Base-by-base conservation (phyloP, 2,888 invertebrate genomes). In the Pardosa pseudoannulata region DNA sequence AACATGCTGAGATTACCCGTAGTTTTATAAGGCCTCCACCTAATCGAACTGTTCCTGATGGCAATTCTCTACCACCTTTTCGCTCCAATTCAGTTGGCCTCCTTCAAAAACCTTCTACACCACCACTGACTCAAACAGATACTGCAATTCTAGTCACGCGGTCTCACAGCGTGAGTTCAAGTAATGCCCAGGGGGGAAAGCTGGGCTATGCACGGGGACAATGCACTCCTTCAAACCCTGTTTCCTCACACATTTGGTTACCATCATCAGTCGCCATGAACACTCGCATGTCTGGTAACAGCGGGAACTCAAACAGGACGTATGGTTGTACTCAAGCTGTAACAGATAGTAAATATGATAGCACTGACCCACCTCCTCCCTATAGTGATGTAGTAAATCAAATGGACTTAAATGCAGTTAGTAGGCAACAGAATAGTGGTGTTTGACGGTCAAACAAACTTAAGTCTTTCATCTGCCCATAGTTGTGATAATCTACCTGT, bases 1-100 rank as follows among this genome's bases (percentile, higher is more conserved):
- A 94, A 93, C 94, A 88, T 41, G 81, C 83, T 31, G 89, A 89
- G 64, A 87, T 89, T 13, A 73, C 76, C 19, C 74, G 88, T 27
- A 74, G 82, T 23, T 89, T 75, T 46, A 89, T 89, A 23, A 75
- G 87, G 39, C 88, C 89, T 16, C 89, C 89, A 64, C 89, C 89
- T 32, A 89, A 89, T 74, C 76, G 87, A 56, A 89, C 83, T 36
- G 82, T 88, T 64, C 76, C 73, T 31, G 75, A 88, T 62, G 56
- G 79, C 32, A 79, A 65, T 71, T 32, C 73, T 67, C 41, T 78
- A 39, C 87, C 78, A 50, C 73, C 80, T 50, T 87, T 74, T 64
- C 46, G 81, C 41, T 81, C 87, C 19, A 87, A 81, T 79, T 87
- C 87, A 62, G 81, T 87, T 28, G 78, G 87, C 46, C 80, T 76